Percentiles rank a stretch among this genome's conserved stretches.
Conservation (phyloP, 2,888 invertebrate genomes). For the Euplagia quadripunctaria region DNA sequence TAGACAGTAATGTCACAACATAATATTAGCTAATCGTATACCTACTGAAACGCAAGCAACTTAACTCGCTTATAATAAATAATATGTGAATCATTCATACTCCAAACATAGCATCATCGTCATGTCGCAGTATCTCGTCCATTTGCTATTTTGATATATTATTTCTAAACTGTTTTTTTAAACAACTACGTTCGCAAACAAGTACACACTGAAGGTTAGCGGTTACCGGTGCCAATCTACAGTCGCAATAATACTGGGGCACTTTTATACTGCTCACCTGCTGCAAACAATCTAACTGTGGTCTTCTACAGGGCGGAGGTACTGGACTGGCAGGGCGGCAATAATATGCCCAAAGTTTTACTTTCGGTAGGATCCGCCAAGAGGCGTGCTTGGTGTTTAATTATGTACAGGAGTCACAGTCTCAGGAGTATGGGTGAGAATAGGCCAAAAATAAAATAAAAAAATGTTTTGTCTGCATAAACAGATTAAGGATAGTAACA, state of each 20-base stretch:
- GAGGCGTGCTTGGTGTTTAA: neutral
- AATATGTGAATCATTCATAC: neutral
- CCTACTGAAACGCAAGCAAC: neutral
- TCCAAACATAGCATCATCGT: neutral
- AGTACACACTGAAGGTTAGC: neutral
- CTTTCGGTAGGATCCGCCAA: neutral
- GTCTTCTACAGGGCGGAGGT: neutral
- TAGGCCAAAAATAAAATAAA: too few relatives aligned
- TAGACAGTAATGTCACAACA: neutral
- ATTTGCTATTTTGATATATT: neutral
- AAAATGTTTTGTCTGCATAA: too few relatives aligned
- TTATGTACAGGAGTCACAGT: neutral
- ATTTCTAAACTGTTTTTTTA: neutral
- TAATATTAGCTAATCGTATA: too few relatives aligned
- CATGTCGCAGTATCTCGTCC: neutral
- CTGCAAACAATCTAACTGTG: neutral
- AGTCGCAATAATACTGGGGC: neutral
- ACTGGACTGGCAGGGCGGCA: neutral
- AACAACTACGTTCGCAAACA: too few relatives aligned
- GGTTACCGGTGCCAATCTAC: neutral
- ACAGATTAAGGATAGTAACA: neutral
- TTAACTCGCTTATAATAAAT: neutral
- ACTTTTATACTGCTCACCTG: neutral
- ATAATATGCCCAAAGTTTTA: neutral
- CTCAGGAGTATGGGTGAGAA: too few relatives aligned